These are phyloP conservation scores for Plebejus argus DNA, from an alignment of 2,888 invertebrate genomes.

Conservation along the genomic window DNA sequence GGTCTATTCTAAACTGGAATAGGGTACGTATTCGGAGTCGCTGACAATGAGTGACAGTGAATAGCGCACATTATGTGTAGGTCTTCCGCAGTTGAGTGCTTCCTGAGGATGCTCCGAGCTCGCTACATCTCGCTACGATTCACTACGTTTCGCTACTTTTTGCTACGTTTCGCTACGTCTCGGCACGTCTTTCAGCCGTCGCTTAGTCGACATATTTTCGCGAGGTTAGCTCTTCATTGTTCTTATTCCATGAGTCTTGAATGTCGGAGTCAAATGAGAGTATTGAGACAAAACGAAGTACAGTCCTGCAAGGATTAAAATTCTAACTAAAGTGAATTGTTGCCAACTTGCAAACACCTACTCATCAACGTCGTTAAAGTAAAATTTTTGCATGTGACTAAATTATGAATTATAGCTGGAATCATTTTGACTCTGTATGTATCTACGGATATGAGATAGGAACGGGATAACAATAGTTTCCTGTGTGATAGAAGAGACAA, in stretches of 20 bases:
- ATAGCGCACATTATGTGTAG: constrained; percentile 19
- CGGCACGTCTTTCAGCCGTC: background rate
- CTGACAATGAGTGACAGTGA: constrained; percentile 27
- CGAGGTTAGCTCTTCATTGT: constrained; percentile 14
- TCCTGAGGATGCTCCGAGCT: constrained; percentile 27
- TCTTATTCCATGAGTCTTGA: background rate
- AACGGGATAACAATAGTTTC: too few species aligned
- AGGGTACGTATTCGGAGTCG: background rate
- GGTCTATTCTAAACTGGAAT: background rate
- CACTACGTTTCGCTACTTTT: background rate
- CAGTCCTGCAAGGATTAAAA: too few species aligned
- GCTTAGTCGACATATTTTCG: constrained; percentile 4
- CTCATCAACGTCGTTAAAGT: too few species aligned
- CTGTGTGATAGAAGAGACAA: background rate
- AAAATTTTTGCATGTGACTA: too few species aligned
- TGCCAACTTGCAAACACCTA: too few species aligned
- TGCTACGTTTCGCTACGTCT: background rate
- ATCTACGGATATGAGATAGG: too few species aligned
- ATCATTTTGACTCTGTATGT: too few species aligned
- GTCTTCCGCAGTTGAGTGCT: constrained; percentile 29
- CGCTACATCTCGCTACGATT: background rate
- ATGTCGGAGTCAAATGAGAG: background rate
- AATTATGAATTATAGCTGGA: too few species aligned
- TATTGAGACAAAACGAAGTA: background rate
- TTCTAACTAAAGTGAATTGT: too few species aligned